These are phyloP conservation scores for Verasper variegatus DNA, from an alignment of 2,113 vertebrate genomes.

Conservation along the genomic window DNA sequence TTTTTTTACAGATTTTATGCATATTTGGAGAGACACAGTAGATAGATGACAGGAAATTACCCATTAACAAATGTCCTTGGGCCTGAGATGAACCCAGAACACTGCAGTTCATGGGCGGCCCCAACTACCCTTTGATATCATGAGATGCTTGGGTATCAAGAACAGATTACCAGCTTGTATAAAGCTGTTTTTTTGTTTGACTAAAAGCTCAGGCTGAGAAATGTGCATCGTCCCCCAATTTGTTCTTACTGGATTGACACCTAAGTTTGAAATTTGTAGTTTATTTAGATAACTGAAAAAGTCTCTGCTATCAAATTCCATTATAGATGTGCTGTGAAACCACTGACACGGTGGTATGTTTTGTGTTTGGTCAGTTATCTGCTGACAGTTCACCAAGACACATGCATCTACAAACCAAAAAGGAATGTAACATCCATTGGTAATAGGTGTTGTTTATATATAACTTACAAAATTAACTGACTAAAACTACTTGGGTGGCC, in stretches of 20 bases:
- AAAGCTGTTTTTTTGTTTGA: no score
- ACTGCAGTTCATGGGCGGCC: no score
- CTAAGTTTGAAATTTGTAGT: slow-evolving; percentile 29
- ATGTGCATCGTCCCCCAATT: not conserved
- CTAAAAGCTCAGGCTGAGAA: no score
- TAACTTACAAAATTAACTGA: not conserved
- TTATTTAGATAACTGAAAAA: slow-evolving; percentile 26
- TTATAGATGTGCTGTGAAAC: not conserved
- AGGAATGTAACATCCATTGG: not conserved
- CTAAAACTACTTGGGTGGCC: not conserved
- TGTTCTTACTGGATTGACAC: slow-evolving; percentile 22
- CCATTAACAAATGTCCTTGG: not conserved
- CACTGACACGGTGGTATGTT: not conserved
- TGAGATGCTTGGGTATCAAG: no score
- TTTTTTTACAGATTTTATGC: not conserved
- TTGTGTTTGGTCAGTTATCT: slow-evolving; percentile 20
- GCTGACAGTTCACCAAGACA: not conserved
- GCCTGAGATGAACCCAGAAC: no score
- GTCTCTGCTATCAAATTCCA: not conserved
- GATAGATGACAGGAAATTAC: not conserved
- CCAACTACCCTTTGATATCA: no score
- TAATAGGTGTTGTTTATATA: not conserved
- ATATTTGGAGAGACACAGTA: not conserved
- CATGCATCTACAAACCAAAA: not conserved
- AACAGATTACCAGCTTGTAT: no score